Base-by-base conservation (phyloP, 2,888 invertebrate genomes). In the Apodemia zela region DNA sequence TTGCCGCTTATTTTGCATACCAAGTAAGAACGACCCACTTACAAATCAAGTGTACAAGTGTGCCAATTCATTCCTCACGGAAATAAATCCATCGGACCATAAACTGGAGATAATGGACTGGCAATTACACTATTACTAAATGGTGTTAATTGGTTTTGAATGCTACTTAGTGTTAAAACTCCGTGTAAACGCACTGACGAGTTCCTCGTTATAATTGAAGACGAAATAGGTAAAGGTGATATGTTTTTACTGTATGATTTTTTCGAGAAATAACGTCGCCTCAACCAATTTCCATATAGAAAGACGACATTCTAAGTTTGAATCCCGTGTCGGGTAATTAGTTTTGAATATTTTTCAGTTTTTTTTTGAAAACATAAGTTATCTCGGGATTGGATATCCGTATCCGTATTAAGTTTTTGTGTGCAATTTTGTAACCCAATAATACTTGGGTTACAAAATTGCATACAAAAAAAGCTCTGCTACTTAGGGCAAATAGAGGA, bases 21-120 rank as follows among this genome's bases (percentile, higher is more conserved):
- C 57, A 54, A 62, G 38, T 59, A 57, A 38, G 42, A 45, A 45
- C 45, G 45, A 45, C 62, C 57, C 18, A 62, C 38, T 62, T 62
- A 35, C 25, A 57, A 62, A 49, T 57, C 49, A 63, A 33, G 35
- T 47, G 45, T 18, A 17, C 47, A 18, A 35, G 47, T 17, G 59
- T 21, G 25, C 13, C 60, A 47, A 59, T 47, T 47, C 21, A 17
- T 47, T 42, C 29, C 35, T 42, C 57, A 58, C 62, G 62, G 62
- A 63, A 59, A 42, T 59, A 18, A 38, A 45, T 45, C 35, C 33
- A 47, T 13, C 45, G 18, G 62, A 59, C 59, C 47, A 45, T 29
- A 47, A 47, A 58, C 47, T 59, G 54, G 25, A 54, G 54, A 54
- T 54, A 54, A 54, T 54, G 21, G 15, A 54, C 54, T 15, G 21